These are phyloP conservation scores for Epirrhoe tristata DNA, from an alignment of 2,888 invertebrate genomes.

Conservation along the genomic window DNA sequence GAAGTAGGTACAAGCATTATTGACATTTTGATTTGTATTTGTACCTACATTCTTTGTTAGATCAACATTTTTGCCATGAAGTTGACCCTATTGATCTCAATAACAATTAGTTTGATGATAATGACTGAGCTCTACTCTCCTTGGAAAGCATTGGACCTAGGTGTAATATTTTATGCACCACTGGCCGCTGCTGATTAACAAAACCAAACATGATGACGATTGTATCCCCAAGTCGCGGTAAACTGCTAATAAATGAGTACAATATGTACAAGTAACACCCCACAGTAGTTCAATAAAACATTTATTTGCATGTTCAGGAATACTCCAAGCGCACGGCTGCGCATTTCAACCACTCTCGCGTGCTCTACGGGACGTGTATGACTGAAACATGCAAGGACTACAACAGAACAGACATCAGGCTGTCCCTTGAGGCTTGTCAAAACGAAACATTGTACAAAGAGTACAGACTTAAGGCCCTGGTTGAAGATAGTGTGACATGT, in stretches of 20 bases:
- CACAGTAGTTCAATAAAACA: too few relatives aligned
- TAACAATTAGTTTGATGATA: background rate
- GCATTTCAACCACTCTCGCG: constrained; percentile 28
- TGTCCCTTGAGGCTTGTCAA: constrained; percentile 23
- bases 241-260: too few relatives aligned
- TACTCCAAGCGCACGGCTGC: constrained; percentile 23
- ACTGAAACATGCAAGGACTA: constrained; percentile 12
- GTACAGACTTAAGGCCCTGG: constrained; percentile 18
- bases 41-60: too few relatives aligned
- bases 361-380: constrained; percentile 23
- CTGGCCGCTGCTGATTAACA: too few relatives aligned
- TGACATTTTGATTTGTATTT: too few relatives aligned
- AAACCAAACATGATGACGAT: too few relatives aligned
- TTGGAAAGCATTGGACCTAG: background rate
- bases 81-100: background rate
- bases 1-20: too few relatives aligned
- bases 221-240: too few relatives aligned
- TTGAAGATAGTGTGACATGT: constrained; percentile 15
- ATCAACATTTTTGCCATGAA: background rate
- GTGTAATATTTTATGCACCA: too few relatives aligned
- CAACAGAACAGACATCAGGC: constrained; percentile 3
- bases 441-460: constrained; percentile 17
- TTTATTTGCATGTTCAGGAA: constrained; percentile 19
- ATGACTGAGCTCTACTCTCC: background rate
- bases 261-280: too few relatives aligned